Evolutionary conservation across 1,140 invertebrate genomes (phyloP), one percentile per base, ranked within the genome.

Genomic region (Macrobrachium rosenbergii): DNA sequence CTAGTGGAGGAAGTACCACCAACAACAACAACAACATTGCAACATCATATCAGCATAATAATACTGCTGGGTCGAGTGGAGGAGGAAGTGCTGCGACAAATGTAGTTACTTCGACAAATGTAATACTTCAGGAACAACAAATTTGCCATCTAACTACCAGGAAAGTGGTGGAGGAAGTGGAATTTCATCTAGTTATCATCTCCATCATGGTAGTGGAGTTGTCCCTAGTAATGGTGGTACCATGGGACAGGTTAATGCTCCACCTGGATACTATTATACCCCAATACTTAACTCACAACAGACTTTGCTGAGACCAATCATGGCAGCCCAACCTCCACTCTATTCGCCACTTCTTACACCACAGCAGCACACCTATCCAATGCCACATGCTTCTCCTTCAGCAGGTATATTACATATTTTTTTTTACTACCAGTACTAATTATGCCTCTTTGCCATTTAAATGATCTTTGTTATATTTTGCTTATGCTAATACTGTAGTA

Each of bases 351-450:
- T 88, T 16, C 76, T 88, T 3, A 72, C 82, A 28, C 75, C 87
- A n/a, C 87, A 88, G 76, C 87, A 88, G 43, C 87, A 83, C 43
- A 79, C 87, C 8, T 88, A 88, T 63, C 76, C 87, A 14, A 80
- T 88, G 58, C 87, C 87, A 69, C 87, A 83, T 80, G 62, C 87
- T 21, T 88, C 87, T 21, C 87, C 87, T 16, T 88, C 87, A n/a
- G 75, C 87, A 80, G 82, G 87, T 88, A 62, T 80, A 82, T 78
- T 43, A 17, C 52, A 58, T 75, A 52, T 37, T 8, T 28, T 77
- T 16, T n/a, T n/a, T n/a, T n/a, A n/a, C n/a, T 19, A 10, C 12
- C 2, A 6, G 10, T 37, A 11, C 17, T 8, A 21, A 76, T 19
- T 76, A 28, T 76, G n/a, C 21, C 12, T 37, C 21, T 28, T 80